Evolutionary conservation across 2,113 vertebrate genomes (phyloP).

Genomic region (Rhabdomys dilectus): DNA sequence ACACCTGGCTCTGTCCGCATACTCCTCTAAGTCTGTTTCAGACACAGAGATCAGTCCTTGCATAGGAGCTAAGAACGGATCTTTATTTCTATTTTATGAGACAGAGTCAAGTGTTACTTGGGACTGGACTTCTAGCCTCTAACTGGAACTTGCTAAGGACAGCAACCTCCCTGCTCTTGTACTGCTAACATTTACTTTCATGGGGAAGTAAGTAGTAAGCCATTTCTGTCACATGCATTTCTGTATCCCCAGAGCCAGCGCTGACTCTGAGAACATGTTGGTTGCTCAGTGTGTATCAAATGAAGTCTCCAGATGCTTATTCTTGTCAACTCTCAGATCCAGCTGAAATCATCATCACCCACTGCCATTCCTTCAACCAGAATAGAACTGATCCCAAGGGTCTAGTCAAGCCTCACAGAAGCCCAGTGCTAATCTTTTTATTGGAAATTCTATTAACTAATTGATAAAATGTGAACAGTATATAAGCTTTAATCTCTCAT

Average conservation of each 20-base stretch:
- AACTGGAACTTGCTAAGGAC: neutral
- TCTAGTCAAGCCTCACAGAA: neutral
- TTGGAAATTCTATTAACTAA: neutral
- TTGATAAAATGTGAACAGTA: neutral
- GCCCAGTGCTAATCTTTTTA: neutral
- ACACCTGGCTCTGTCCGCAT: neutral
- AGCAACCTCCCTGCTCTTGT: neutral
- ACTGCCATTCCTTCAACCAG: neutral
- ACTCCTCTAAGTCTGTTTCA: neutral
- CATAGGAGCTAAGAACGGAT: neutral
- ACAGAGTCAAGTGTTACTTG: neutral
- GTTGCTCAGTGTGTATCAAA: constrained; percentile 2
- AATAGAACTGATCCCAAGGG: neutral
- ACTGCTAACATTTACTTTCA: neutral
- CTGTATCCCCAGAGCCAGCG: neutral
- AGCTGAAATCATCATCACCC: constrained; percentile 4
- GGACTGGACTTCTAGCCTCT: neutral
- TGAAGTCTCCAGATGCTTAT: neutral
- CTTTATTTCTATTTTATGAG: neutral
- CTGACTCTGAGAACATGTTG: neutral
- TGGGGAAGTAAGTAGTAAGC: neutral
- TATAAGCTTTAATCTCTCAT: neutral
- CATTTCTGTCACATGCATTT: neutral
- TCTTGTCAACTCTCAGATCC: constrained; percentile 29
- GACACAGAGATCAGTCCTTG: neutral